phyloP scores from a whole-genome alignment of 2,888 invertebrate genomes.

The Epirrita christyi region DNA sequence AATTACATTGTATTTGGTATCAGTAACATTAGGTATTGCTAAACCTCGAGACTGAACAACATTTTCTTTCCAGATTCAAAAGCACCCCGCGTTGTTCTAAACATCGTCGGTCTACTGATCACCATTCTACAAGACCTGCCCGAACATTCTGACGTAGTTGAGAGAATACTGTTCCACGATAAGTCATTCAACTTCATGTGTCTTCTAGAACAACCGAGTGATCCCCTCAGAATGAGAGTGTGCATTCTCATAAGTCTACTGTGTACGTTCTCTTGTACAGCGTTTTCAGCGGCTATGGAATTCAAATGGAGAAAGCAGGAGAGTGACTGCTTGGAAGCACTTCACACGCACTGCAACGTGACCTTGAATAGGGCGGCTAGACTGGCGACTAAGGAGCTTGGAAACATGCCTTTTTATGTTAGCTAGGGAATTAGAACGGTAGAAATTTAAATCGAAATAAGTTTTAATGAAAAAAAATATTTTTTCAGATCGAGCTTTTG shows the following conservation, averaged over 20 bases:
- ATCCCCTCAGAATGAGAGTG: constrained; percentile 85
- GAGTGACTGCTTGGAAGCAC: constrained; percentile 83
- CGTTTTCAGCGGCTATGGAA: constrained; percentile 83
- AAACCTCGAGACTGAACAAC: neutral
- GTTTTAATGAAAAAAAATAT: no score
- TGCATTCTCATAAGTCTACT: constrained; percentile 90
- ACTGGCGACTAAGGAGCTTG: constrained; percentile 81
- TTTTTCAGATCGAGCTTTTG: no score
- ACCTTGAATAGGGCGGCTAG: constrained; percentile 85
- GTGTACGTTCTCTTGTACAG: constrained; percentile 87
- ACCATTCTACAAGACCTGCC: constrained; percentile 90
- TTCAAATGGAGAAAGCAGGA: constrained; percentile 86
- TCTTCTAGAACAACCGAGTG: constrained; percentile 84
- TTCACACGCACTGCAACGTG: constrained; percentile 86
- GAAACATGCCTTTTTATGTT: constrained; percentile 81
- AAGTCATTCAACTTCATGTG: constrained; percentile 77
- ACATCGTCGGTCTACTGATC: constrained; percentile 89
- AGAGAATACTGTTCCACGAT: constrained; percentile 87
- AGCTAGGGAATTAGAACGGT: constrained; percentile 34
- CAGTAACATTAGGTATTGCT: neutral
- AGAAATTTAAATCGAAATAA: no score
- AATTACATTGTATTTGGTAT: no score
- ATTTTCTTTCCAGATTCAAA: constrained; percentile 71
- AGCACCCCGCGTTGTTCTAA: constrained; percentile 86
- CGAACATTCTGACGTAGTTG: constrained; percentile 90